A percentile compares a stretch with the other conserved stretches of the same genome.
Conservation (phyloP, 2,113 vertebrate species). For the Mustelus asterias region DNA sequence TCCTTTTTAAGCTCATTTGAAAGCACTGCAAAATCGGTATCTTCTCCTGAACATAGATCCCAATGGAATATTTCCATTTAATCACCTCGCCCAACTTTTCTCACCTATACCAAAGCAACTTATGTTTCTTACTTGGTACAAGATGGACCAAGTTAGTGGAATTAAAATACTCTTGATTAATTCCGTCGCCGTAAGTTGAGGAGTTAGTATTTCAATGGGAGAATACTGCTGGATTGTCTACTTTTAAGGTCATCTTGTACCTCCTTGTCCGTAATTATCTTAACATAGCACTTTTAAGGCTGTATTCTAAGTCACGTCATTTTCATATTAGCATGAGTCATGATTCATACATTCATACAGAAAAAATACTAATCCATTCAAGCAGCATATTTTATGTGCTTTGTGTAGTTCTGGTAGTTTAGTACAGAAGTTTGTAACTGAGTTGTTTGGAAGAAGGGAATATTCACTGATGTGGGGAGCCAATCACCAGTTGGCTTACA, state of each 20-base stretch:
- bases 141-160: not conserved
- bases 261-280: not conserved
- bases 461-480: not conserved
- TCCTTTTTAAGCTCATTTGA: not conserved
- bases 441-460: not conserved
- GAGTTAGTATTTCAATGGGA: not conserved
- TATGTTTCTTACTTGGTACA: not conserved
- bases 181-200: not conserved
- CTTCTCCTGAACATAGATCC: not conserved
- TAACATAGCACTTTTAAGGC: not conserved
- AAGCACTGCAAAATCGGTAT: not conserved
- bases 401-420: not conserved
- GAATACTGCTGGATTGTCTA: not conserved
- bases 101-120: not conserved
- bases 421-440: not conserved
- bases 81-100: not conserved
- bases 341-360: not conserved
- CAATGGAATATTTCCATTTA: not conserved
- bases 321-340: not conserved
- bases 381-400: not conserved
- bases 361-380: not conserved
- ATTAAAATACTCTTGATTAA: not conserved
- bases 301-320: not conserved
- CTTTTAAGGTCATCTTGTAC: not conserved
- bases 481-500: not conserved